phyloP scores from a whole-genome alignment of 2,797 vertebrate species.

The Smutsia temminckii region DNA sequence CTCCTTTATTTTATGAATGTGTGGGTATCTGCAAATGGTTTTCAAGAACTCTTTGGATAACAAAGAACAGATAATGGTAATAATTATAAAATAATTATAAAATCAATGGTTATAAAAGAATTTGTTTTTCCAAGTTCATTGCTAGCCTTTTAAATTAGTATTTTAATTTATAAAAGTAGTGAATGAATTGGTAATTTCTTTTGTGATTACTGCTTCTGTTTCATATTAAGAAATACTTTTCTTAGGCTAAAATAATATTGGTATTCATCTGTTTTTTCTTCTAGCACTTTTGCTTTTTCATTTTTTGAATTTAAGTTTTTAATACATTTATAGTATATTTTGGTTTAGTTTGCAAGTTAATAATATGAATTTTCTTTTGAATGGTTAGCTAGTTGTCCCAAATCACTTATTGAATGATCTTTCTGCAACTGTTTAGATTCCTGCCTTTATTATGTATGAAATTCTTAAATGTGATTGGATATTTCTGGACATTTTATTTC shows the following conservation, averaged over 20 bases:
- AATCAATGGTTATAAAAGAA: neutral
- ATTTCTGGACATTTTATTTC: neutral
- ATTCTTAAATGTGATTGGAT: neutral
- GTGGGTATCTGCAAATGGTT: neutral
- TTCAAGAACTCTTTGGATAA: constrained; percentile 3
- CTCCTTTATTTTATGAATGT: neutral
- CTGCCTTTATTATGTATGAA: neutral
- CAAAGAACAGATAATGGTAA: constrained; percentile 14
- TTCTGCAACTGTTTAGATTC: neutral
- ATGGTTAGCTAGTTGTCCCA: neutral
- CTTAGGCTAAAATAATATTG: neutral
- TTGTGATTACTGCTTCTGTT: neutral
- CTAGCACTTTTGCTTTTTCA: neutral
- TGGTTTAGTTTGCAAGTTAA: constrained; percentile 30
- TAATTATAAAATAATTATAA: neutral
- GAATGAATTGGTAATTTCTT: neutral
- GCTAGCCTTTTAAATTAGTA: neutral
- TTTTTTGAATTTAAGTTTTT: neutral
- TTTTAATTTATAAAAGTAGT: constrained; percentile 31
- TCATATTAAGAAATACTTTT: constrained; percentile 19
- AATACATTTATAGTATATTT: neutral
- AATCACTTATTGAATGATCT: neutral
- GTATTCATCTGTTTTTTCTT: constrained; percentile 1
- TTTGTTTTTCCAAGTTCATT: neutral
- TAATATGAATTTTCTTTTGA: constrained; percentile 27